Evolutionary conservation across 2,113 vertebrate genomes (phyloP), one percentile per base, ranked within the genome.

Genomic region (Myiagra hebetior): DNA sequence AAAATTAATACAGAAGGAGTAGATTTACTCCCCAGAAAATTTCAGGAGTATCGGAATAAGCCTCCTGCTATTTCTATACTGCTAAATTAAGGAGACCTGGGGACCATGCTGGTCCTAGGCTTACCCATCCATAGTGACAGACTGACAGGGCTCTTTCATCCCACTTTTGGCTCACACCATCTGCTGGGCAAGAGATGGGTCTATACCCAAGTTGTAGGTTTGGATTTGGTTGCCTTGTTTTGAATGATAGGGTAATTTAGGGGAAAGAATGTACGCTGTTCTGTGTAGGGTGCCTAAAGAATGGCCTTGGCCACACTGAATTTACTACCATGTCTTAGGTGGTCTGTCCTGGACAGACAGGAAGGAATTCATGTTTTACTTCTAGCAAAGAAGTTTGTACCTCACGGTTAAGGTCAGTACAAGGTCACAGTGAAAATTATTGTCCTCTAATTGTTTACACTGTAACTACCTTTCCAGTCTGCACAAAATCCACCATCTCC

Each of bases 21-120:
- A 47, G 26, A 42, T 74, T 55, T 80, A 49, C 11, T 81, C 27
- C 28, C 13, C 11, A 52, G 17, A 59, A 74, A 60, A 11, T 56
- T 11, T 20, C n/a, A 70, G 21, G 24, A 85, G 12, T 7, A 62
- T 24, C 9, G 60, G 49, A 85, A 56, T 28, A 50, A 47, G 0
- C 10, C 15, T 55, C 17, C 17, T 41, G 24, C 13, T 57, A 15
- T 64, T 62, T 85, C 37, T 57, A 1, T 17, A 13, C 33, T 59
- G 7, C 42, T 65, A 69, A 53, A 49, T 67, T n/a, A 44, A 84
- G 39, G 35, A 39, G 4, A 50, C 9, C 3, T 67, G 19, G 46
- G 6, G 42, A 42, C 0, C 0, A 13, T 57, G n/a, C 16, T 50
- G 33, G n/a, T 21, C 18, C 7, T 42, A 53, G 22, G 11, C 2